These are phyloP conservation scores for Trichacis sp. DNA, from an alignment of 2,888 invertebrate genomes.

Conservation along the genomic window DNA sequence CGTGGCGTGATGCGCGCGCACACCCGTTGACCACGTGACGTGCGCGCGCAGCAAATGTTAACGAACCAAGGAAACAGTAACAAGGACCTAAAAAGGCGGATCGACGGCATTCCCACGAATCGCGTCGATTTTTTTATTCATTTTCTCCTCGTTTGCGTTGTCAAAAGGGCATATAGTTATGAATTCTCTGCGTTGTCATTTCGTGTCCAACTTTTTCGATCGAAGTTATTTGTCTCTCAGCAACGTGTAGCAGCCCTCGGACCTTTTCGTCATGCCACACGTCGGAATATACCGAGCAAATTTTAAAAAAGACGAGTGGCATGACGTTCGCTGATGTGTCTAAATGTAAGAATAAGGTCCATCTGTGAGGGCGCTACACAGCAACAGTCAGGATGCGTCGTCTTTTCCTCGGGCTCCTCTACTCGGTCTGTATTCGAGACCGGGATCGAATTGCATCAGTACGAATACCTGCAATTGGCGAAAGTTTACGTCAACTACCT, in stretches of 20 bases:
- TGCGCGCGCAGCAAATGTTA: conserved; percentile 12
- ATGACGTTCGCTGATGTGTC: conserved; percentile 60
- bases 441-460: conserved; percentile 98
- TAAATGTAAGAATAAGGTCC: conserved; percentile 96
- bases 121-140: conserved; percentile 14
- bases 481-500: no score
- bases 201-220: conserved; percentile 25
- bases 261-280: conserved; percentile 60
- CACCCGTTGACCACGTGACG: conserved; percentile 4
- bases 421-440: conserved; percentile 94
- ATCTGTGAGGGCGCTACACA: conserved; percentile 99
- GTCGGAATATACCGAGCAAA: no score
- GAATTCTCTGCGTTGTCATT: no score
- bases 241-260: conserved; percentile 67
- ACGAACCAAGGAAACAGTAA: conserved; percentile 7
- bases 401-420: conserved; percentile 85
- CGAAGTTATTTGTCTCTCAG: conserved; percentile 32
- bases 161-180: conserved; percentile 20
- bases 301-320: conserved; percentile 53
- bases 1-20: conserved; percentile 14
- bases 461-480: conserved; percentile 94
- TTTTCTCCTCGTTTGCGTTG: conserved; percentile 10
- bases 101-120: conserved; percentile 24
- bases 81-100: conserved; percentile 26
- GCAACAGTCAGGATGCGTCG: conserved; percentile 98